Evolutionary conservation across 35 echinoderm and acorn worm genomes (phyloP), one percentile per base, ranked within the genome.

Genomic region (Patiria miniata): DNA sequence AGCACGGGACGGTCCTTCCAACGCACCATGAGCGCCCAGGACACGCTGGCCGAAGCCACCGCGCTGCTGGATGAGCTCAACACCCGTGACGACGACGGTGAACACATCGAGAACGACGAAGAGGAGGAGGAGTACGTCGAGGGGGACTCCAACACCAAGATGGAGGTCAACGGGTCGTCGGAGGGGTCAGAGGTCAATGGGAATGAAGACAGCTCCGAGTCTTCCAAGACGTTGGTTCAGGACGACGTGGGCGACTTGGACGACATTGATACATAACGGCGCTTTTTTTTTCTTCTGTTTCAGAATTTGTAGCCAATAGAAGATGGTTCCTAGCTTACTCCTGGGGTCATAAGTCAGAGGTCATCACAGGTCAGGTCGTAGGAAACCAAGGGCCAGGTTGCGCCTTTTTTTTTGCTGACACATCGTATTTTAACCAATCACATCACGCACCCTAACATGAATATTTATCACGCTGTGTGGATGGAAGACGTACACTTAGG

Each of bases 1-100:
- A 84, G 91, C 10, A 77, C 86, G 28, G 86, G 95, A 52, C 93
- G 89, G 86, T 83, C 87, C 32, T 97, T 97, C 89, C 95, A 97
- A 82, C 82, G 95, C 40, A 97, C 95, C 29, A 93, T 97, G 91
- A 97, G 95, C 53, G 95, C 95, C 28, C 95, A 97, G 77, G 95
- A 97, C 86, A 97, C 95, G 53, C 65, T 97, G 36, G 95, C 92
- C 16, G 95, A 97, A 58, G 95, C 95, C 39, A 97, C 95, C 8
- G 95, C 95, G 8, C 81, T 97, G 34, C 78, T 97, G 7, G 88
- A 89, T 1, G 91, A 92, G 33, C 89, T 97, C 57, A 91, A 80
- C 51, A 93, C 95, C 21, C 79, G 91, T 19, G 95, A 97, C n/a
- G 90, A 81, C 2, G 47, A 88, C 14, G 89, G 83, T n/a, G n/a